Conservation (phyloP, 2,888 invertebrate genomes). For the Heliconius sara region DNA sequence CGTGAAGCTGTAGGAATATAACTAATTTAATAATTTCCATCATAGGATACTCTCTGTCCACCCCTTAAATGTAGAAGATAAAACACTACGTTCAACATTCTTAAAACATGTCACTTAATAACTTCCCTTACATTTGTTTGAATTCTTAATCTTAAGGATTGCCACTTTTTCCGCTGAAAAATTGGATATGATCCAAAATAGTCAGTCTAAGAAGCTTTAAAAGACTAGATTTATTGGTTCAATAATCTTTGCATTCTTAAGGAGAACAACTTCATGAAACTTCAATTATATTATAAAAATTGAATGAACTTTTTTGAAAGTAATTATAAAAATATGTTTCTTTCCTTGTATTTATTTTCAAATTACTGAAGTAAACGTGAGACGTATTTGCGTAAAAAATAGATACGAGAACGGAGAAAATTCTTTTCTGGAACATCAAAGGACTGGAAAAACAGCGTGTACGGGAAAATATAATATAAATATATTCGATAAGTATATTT, state of each 20-base stretch:
- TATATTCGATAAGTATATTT: background rate
- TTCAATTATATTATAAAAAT: constrained; percentile 17
- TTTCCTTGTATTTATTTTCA: background rate
- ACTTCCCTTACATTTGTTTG: constrained; percentile 24
- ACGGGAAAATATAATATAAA: background rate
- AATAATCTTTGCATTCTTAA: constrained; percentile 36
- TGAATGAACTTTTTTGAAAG: background rate
- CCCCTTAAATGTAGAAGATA: background rate
- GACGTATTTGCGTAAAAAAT: background rate
- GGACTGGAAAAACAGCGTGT: background rate
- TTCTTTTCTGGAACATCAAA: background rate
- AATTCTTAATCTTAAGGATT: constrained; percentile 25
- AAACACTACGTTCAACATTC: background rate
- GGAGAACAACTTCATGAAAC: constrained; percentile 30
- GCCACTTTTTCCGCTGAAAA: constrained; percentile 24
- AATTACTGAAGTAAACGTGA: background rate
- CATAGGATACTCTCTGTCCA: too few relatives aligned
- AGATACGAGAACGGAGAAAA: background rate
- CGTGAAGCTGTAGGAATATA: too few relatives aligned
- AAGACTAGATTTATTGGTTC: constrained; percentile 27
- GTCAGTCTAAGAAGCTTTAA: constrained; percentile 27
- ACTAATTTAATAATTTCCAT: too few relatives aligned
- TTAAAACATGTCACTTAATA: constrained; percentile 9
- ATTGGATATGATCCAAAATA: constrained; percentile 25
- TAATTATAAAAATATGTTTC: background rate